phyloP scores from a whole-genome alignment of 2,797 vertebrate genomes.

The Pantherophis vulpinus region DNA sequence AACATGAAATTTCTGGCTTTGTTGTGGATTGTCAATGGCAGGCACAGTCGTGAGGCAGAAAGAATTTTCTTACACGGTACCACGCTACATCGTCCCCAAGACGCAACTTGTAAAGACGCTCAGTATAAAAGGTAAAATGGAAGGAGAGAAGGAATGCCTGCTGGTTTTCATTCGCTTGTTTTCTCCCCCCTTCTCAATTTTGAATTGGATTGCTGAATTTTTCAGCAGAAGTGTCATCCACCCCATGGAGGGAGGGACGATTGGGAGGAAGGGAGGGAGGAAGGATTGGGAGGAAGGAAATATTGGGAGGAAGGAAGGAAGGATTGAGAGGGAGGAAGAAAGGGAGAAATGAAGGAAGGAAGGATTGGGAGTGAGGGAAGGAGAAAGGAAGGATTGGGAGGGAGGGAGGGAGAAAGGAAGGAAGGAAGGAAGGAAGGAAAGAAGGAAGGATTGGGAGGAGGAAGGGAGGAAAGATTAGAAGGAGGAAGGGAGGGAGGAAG shows the following conservation, averaged over 20 bases:
- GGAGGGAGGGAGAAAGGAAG: too few relatives aligned
- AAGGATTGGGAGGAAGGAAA: not conserved
- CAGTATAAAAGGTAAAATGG: slow-evolving; percentile 79
- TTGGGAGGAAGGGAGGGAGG: not conserved
- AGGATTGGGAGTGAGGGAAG: too few relatives aligned
- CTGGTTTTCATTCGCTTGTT: not conserved
- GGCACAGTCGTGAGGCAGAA: slow-evolving; percentile 68
- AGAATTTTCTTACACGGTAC: slow-evolving; percentile 75
- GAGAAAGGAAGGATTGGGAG: not conserved
- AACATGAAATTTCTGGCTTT: not conserved
- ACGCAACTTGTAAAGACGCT: slow-evolving; percentile 77
- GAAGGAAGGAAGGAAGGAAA: too few relatives aligned
- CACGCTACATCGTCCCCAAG: slow-evolving; percentile 83
- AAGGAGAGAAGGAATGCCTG: not conserved
- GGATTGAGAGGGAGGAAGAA: not conserved
- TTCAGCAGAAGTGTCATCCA: not conserved
- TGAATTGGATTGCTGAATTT: not conserved
- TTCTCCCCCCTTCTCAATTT: not conserved
- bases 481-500: too few relatives aligned
- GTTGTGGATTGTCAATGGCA: slow-evolving; percentile 41
- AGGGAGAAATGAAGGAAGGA: not conserved
- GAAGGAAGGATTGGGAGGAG: too few relatives aligned
- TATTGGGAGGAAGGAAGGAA: too few relatives aligned
- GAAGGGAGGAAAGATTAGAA: too few relatives aligned
- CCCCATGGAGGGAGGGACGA: not conserved